Evolutionary conservation across 2,888 invertebrate genomes (phyloP), one percentile per base, ranked within the genome.

Genomic region (Acheta domesticus): DNA sequence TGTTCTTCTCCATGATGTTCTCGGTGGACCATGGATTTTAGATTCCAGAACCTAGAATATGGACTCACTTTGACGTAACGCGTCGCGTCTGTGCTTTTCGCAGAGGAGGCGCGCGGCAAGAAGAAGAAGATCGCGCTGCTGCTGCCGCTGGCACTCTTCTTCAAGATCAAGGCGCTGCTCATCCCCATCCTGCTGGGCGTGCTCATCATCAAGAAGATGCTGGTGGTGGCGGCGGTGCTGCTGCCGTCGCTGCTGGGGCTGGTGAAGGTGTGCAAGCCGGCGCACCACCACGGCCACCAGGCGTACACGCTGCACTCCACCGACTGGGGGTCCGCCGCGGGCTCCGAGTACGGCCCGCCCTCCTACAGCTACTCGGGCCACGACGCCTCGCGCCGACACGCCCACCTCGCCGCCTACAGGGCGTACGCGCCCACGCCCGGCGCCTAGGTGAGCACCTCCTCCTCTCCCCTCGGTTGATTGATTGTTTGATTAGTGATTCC

Each of bases 201-300:
- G 0, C 85, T 93, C 83, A 88, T 92, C 83, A 91, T 92, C 82
- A 93, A 93, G 86, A 93, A 92, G 83, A 86, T 92, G 3, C 86
- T 93, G 16, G 85, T 92, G 4, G 85, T 91, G 0, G 91, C 89
- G 12, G 91, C 91, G 0, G 83, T 93, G 14, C 85, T 91, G 49
- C 84, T 91, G 23, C 92, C 93, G 0, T 89, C 91, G 16, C 20
- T 82, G 48, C 74, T 82, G 77, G 84, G 92, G 49, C 85, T 92
- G n/a, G 89, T 90, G 78, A 86, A 86, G 82, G 85, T 87, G 62
- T 87, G 87, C 83, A 87, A 86, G 83, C 74, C 48, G 16, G 50
- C 75, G 12, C 80, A 80, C 75, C 76, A 78, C n/a, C 36, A 36
- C 36, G 36, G 36, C 8, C 36, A 36, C 8, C 36, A 36, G 36